Percentiles rank a stretch among this genome's conserved stretches.
These are phyloP conservation scores for Chlorops oryzae DNA, from an alignment of 1,140 invertebrate genomes.

Conservation along the genomic window DNA sequence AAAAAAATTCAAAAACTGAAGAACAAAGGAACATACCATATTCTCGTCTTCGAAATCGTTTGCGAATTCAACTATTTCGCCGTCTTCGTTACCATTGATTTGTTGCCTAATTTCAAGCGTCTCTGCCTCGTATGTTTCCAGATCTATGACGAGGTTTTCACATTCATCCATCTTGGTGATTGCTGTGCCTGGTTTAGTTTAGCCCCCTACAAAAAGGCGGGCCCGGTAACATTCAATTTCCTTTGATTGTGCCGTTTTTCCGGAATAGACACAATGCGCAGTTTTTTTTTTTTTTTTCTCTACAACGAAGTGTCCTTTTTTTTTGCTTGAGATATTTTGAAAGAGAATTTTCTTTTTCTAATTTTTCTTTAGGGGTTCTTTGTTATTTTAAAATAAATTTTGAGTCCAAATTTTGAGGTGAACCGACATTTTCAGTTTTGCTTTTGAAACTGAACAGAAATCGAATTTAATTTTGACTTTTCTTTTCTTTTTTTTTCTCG, in stretches of 20 bases:
- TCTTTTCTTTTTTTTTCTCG: no score
- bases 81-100: conserved; percentile 19
- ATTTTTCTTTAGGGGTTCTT: neutral
- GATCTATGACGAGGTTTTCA: conserved; percentile 44
- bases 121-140: conserved; percentile 33
- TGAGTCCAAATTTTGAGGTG: conserved; percentile 12
- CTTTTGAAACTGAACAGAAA: conserved; percentile 31
- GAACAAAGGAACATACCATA: no score
- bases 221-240: conserved; percentile 11
- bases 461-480: no score
- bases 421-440: conserved; percentile 26
- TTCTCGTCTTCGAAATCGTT: no score
- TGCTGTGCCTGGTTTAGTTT: neutral
- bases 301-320: neutral
- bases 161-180: conserved; percentile 48
- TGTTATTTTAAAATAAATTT: conserved; percentile 11
- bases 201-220: conserved; percentile 13
- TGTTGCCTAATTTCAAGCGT: conserved; percentile 18
- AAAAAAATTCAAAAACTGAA: no score
- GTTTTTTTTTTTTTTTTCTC: conserved; percentile 3
- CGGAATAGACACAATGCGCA: conserved; percentile 30
- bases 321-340: neutral
- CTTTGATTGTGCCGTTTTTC: neutral
- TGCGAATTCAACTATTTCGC: conserved; percentile 37
- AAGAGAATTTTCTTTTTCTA: neutral